A percentile compares a stretch with the other conserved stretches of the same genome.
phyloP scores from a whole-genome alignment of 2,888 invertebrate genomes.

The Chorisops tibialis region DNA sequence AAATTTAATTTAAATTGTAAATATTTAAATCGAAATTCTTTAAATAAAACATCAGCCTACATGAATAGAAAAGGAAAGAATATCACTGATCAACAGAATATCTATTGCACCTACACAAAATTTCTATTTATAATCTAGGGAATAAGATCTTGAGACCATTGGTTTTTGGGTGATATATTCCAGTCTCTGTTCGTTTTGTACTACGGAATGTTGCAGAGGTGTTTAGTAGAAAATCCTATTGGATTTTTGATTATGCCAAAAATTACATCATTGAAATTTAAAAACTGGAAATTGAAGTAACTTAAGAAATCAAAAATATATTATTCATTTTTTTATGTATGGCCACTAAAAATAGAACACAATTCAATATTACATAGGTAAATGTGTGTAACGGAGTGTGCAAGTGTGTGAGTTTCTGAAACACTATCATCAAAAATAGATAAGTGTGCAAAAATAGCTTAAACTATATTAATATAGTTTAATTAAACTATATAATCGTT shows the following conservation, averaged over 20 bases:
- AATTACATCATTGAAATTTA: no score
- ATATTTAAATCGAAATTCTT: not conserved
- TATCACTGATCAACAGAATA: constrained; percentile 16
- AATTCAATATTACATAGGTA: not conserved
- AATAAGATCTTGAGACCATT: not conserved
- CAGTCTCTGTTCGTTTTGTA: no score
- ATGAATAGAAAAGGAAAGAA: not conserved
- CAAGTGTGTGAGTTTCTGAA: constrained; percentile 36
- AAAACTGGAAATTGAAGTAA: no score
- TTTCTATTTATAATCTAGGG: constrained; percentile 33
- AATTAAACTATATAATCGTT: no score
- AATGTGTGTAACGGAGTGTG: constrained; percentile 19
- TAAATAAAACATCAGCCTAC: constrained; percentile 2
- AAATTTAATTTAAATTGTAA: not conserved
- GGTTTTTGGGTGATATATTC: no score
- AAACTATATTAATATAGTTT: not conserved
- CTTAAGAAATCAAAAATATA: no score
- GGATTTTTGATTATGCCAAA: no score
- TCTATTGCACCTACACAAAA: constrained; percentile 36
- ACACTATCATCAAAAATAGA: not conserved
- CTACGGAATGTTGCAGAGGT: no score
- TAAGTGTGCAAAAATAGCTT: no score
- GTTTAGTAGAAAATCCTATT: no score
- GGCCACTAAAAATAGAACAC: no score
- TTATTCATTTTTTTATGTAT: no score